Base-by-base conservation (phyloP, 2,113 vertebrate species). In the Mugil cephalus region DNA sequence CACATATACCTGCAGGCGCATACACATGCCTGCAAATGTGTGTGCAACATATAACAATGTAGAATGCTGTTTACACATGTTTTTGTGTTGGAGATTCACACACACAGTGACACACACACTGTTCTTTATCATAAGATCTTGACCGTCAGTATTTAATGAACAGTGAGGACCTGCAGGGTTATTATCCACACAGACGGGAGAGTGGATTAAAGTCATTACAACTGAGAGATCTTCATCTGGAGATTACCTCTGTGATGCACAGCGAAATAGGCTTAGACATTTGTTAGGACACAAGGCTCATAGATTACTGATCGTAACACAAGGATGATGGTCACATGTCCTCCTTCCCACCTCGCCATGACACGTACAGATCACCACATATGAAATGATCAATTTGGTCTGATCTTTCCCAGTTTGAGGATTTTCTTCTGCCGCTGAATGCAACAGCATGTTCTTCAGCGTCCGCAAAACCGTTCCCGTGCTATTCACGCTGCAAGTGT, bases 201-300 rank as follows among this genome's bases (percentile, higher is more conserved):
- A 86, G 50, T 67, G 68, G 81, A 89, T 89, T 86, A 70, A 79
- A 77, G 46, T 74, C 64, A 90, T 88, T 81, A 81, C 52, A 36
- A 69, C 55, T 76, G 65, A 74, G 19, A 74, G 69, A 72, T 69
- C 56, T 69, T 78, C 46, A 69, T 71, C 46, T 69, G 69, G 42
- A 85, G 86, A 87, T 89, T 85, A 87, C 75, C 70, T 63, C 58
- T 54, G 79, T 64, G 76, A 70, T 69, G 69, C 76, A 71, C 66
- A 66, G 51, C 71, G 58, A 85, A 64, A 71, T 53, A 58, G 65
- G 42, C 34, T 69, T 43, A 61, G 10, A 40, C 38, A 65, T 73
- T 48, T 77, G 17, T 74, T n/a, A 73, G 69, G 70, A 74, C 48
- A 60, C 50, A 21, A 13, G 43, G 24, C 19, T 74, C 40, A 51